Evolutionary conservation across 2,888 invertebrate genomes (phyloP).

Genomic region (Tetranychus truncatus): DNA sequence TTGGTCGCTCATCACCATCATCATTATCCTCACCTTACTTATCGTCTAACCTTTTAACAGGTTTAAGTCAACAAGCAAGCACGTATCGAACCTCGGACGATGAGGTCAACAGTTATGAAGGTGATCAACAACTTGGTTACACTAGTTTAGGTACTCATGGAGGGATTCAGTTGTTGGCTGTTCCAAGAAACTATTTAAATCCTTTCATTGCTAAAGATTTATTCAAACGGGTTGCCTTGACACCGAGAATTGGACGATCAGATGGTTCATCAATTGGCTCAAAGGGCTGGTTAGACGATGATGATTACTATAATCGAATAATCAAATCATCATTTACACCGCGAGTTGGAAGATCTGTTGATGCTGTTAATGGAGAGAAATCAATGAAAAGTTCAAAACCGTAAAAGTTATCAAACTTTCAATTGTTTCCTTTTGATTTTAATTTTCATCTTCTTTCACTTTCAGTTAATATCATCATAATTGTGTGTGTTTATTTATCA

Average conservation of each 20-base stretch:
- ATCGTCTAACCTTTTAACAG: constrained; percentile 9
- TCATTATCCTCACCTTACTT: constrained; percentile 8
- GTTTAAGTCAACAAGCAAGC: constrained; percentile 2
- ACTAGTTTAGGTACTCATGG: background rate
- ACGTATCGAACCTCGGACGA: background rate
- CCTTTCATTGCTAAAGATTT: background rate
- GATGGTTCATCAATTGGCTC: background rate
- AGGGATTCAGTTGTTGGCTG: background rate
- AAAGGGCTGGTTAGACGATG: background rate
- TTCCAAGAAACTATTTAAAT: constrained; percentile 5
- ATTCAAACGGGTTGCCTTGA: constrained; percentile 15
- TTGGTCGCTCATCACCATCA: constrained; percentile 16
- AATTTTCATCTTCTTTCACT: too few relatives aligned
- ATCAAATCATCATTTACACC: constrained; percentile 10
- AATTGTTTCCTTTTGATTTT: too few relatives aligned
- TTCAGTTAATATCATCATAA: too few relatives aligned
- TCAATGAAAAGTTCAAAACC: background rate
- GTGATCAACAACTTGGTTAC: background rate
- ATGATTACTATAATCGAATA: background rate
- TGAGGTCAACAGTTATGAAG: background rate
- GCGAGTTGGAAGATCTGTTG: constrained; percentile 19
- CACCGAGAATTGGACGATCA: constrained; percentile 20
- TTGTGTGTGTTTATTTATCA: too few relatives aligned
- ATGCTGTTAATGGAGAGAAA: background rate
- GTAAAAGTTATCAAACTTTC: background rate